Base-by-base conservation (phyloP, 2,113 vertebrate species). In the Oreochromis tanganicae region DNA sequence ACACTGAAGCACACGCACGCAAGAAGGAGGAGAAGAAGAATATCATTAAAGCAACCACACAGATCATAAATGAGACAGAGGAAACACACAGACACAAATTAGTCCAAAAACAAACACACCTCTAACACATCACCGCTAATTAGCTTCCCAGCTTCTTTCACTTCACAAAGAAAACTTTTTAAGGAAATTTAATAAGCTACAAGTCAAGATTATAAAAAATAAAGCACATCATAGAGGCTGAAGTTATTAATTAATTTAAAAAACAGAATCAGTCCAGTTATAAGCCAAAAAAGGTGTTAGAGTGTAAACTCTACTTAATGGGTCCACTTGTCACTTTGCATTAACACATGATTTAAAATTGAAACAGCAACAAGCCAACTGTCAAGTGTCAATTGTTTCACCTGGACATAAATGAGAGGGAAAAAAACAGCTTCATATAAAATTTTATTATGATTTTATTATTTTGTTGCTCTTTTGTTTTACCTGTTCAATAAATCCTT, bases 1-100 rank as follows among this genome's bases (percentile, higher is more conserved):
- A 98, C 93, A 99, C 99, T 99, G 81, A 50, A 88, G 85, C 87
- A 71, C 29, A 80, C 5, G 56, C 16, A 88, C 8, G 7, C 12
- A 56, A 24, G 27, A 0, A 61, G 32, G 38, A 24, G 52, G 2
- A 59, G 38, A 2, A 13, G 19, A 13, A 57, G 27, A 61, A 24
- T 36, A 24, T 11, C 14, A 73, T 73, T 46, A 73, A 73, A 73
- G 68, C 68, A 27, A 73, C 21, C 21, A 73, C 8, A 4, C 68
- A 73, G 2, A 46, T 10, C 68, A 29, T 46, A 4, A 13, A 85
- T 5, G 21, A 43, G 19, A 16, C n/a, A 14, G 10, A 29, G 10
- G 29, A 32, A 0, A 85, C 6, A 21, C 32, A 54, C 4, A 80
- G 34, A 19, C 7, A 56, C 41, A 17, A n/a, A 16, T 46, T 11